Base-by-base conservation (phyloP, 2,113 vertebrate genomes). In the Microtus montanus region DNA sequence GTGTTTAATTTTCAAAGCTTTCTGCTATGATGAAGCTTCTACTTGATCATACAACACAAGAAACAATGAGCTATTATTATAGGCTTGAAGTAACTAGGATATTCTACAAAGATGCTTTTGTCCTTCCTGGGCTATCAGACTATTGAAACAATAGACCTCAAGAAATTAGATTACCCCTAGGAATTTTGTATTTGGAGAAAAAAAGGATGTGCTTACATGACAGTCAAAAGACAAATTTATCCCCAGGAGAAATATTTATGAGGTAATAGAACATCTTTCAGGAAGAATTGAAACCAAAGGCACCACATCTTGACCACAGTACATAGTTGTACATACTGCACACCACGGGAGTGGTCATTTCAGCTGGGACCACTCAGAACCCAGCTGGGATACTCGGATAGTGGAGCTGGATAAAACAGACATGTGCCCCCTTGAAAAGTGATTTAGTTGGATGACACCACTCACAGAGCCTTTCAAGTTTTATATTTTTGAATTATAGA, bases 341-440 rank as follows among this genome's bases (percentile, higher is more conserved):
- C 54, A 82, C 35, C 24, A 58, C 26, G 13, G 15, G 15, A 41
- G 54, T 61, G 13, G 35, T 17, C 6, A 38, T 61, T 61, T 82
- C 22, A n/a, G 0, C 11, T 58, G 35, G 20, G 78, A 54, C 20
- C 22, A 58, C 78, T 54, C 33, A 82, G 35, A 26, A 2, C 1
- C 24, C 12, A 0, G 5, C 0, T 61, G 6, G 6, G 12, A n/a
- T 38, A n/a, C 38, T 20, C 11, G 38, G 79, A n/a, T n/a, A 58
- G 33, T 80, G 52, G 5, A n/a, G 19, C 49, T 24, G 78, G 4
- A n/a, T 58, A 24, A 80, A n/a, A 58, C 22, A 80, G 33, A 80
- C 0, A 2, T 58, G 54, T 24, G 5, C 0, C 8, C 19, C 20
- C 35, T 22, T 58, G 78, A n/a, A 80, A 44, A n/a, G 20, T 79